Conservation (phyloP, 1,140 invertebrate species). For the Drosophila insularis region DNA sequence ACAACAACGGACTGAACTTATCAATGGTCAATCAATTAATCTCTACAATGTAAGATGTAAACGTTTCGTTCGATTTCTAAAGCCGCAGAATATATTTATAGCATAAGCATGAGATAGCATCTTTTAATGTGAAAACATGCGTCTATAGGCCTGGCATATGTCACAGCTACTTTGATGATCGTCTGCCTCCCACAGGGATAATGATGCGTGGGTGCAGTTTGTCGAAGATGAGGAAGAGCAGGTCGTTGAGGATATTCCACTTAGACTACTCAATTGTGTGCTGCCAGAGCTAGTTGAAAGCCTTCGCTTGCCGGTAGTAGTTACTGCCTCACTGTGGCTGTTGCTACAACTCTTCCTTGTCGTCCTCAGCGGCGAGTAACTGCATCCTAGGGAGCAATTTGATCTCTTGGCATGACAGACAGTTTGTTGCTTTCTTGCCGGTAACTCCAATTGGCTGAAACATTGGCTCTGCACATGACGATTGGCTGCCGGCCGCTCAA, state of each 20-base stretch:
- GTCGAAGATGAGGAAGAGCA: constrained; percentile 24
- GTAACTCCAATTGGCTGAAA: constrained; percentile 29
- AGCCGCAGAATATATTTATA: too few species aligned
- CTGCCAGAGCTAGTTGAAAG: constrained; percentile 55
- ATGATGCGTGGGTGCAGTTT: constrained; percentile 31
- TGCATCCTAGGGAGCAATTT: constrained; percentile 31
- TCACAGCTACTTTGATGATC: constrained; percentile 58
- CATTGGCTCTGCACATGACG: constrained; percentile 56
- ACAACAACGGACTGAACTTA: not conserved
- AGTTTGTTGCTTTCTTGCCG: constrained; percentile 54
- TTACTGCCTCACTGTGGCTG: not conserved
- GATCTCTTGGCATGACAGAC: constrained; percentile 59
- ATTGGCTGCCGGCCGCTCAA: constrained; percentile 10
- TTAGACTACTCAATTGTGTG: constrained; percentile 49
- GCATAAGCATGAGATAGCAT: not conserved
- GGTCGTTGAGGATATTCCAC: constrained; percentile 33
- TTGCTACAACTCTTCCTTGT: not conserved
- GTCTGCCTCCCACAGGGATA: constrained; percentile 7
- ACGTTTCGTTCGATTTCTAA: not conserved
- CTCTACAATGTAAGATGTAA: not conserved
- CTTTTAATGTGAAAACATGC: constrained; percentile 38
- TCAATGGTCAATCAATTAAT: not conserved
- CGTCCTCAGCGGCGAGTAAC: constrained; percentile 5
- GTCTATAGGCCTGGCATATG: constrained; percentile 62
- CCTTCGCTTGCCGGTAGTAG: constrained; percentile 22